Conservation (phyloP, 2,113 vertebrate species). For the Mesitornis unicolor region DNA sequence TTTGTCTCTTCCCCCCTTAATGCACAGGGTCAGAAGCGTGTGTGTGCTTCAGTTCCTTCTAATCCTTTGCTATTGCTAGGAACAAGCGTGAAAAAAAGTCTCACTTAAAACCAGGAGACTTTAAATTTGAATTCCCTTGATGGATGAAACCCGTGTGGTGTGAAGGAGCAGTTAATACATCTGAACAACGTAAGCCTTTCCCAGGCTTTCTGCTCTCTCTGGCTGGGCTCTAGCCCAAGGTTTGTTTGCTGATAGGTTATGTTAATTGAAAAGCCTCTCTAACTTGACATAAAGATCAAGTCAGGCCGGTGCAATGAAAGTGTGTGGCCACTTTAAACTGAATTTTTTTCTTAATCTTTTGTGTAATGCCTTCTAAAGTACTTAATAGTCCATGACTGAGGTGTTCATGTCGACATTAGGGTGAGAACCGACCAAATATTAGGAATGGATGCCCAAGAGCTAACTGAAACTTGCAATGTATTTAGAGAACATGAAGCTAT, state of each 20-base stretch:
- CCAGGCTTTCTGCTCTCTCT: neutral
- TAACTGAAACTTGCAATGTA: neutral
- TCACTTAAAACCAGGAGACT: neutral
- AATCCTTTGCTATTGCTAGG: neutral
- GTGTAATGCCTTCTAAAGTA: neutral
- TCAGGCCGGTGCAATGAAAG: neutral
- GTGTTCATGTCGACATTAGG: neutral
- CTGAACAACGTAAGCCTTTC: neutral
- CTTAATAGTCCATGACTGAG: neutral
- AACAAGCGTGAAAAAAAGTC: neutral
- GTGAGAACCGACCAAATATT: neutral
- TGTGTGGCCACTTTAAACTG: neutral
- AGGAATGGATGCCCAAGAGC: neutral
- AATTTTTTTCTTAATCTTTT: neutral
- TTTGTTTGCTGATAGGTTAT: neutral
- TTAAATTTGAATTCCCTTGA: neutral
- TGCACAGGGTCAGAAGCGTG: neutral
- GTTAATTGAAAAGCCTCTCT: neutral
- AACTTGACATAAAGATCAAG: neutral
- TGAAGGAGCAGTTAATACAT: neutral
- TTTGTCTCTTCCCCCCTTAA: neutral
- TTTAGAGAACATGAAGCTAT: neutral
- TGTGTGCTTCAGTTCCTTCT: neutral
- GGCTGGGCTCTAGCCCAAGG: neutral
- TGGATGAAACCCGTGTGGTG: neutral